Base-by-base conservation (phyloP, 2,113 vertebrate species). In the Ceratotherium simum region DNA sequence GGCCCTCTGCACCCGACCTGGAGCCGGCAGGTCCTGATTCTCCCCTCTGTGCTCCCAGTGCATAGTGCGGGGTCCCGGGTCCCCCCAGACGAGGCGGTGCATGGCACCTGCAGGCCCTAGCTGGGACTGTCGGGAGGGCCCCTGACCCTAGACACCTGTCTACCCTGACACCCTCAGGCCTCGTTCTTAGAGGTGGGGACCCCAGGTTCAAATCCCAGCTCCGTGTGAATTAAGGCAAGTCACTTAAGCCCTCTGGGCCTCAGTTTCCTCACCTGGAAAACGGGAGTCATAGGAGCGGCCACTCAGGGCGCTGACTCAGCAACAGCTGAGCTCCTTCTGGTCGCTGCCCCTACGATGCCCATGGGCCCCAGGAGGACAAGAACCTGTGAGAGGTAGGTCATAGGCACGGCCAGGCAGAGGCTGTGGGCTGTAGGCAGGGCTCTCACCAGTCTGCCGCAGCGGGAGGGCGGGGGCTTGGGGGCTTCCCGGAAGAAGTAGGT, bases 151-250 rank as follows among this genome's bases (percentile, higher is more conserved):
- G 36, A 9, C 14, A 0, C 14, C 72, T 36, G n/a, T 13, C 33
- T 10, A 0, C 27, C 11, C 33, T 4, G 60, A 7, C n/a, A 3
- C 1, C 64, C 13, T 3, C 1, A 0, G 36, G 8, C 9, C 6
- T 58, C 13, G 60, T 9, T 29, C 75, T 56, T 9, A 7, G 46
- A 21, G 20, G 14, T 33, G 25, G 31, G 29, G 33, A 2, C 27
- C 56, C 25, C 2, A 1, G 17, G 56, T 60, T 75, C 51, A 48
- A 7, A 83, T 58, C n/a, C 51, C 1, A 3, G 27, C 72, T 67
- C 5, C 0, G 1, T 31, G 29, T 33, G 48, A 84, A 31, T 6
- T 11, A 25, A 46, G 6, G 7, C 21, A 3, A 56, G 46, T 65
- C 2, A 7, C 5, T 0, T 33, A 4, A 46, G 33, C 54, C 29